Base-by-base conservation (phyloP, 2,113 vertebrate genomes). In the Raphicerus campestris region DNA sequence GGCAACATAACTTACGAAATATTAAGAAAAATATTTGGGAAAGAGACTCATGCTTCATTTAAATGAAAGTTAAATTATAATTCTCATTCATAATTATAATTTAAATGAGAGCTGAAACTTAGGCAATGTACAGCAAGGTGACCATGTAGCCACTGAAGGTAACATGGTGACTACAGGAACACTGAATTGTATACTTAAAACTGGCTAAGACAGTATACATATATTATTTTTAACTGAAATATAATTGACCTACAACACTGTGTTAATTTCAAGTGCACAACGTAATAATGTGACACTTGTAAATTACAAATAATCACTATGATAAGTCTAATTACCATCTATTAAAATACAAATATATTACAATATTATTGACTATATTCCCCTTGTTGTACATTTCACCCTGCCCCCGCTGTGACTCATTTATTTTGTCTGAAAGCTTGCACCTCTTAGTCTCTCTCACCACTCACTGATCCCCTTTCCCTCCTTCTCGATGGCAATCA, bases 91-190 rank as follows among this genome's bases (percentile, higher is more conserved):
- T 60, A 81, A 28, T 95, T 16, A 70, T 80, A 84, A 93, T 87
- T 96, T 92, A 94, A 96, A 63, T 35, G 4, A 92, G 26, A 61
- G 55, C 77, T 32, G 92, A 92, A 84, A 91, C 70, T 93, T 80
- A 58, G 94, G 11, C 56, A 39, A 87, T 17, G n/a, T 78, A 61
- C 19, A 63, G 19, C 73, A 80, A 32, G 3, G 56, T 70, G 19
- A 70, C 66, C 32, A n/a, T 66, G 63, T 10, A 35, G 16, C 53
- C 47, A 35, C 49, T 53, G 51, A 35, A 55, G 11, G 49, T 55
- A 82, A 82, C 80, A 55, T 24, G 51, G 32, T 93, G 14, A 87
- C 45, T 19, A 63, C 4, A 87, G n/a, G 51, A 61, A 55, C 15
- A 87, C n/a, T 42, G 15, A 63, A 66, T 3, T n/a, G 20, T n/a